Evolutionary conservation across 2,888 invertebrate species (phyloP).

Genomic region (Pocota personata): DNA sequence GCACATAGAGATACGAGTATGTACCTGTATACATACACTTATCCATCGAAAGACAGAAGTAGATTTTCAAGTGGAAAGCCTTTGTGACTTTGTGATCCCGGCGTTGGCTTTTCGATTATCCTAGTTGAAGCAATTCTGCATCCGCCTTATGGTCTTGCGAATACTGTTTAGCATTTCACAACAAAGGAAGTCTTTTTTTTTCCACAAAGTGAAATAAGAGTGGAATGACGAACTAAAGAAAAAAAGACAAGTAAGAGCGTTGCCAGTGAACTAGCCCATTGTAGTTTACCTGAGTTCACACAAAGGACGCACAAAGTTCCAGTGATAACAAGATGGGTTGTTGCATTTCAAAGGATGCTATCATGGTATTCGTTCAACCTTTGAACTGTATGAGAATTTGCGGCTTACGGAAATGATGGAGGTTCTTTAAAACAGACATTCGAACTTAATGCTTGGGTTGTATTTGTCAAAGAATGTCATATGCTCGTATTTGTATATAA

Average conservation of each 20-base stretch:
- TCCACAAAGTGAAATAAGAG: slow-evolving; percentile 35
- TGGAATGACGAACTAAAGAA: slow-evolving; percentile 39
- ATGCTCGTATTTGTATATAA: not conserved
- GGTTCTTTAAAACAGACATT: not conserved
- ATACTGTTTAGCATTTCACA: slow-evolving; percentile 37
- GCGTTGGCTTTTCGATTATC: slow-evolving; percentile 71
- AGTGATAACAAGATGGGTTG: slow-evolving; percentile 44
- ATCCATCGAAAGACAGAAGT: slow-evolving; percentile 28
- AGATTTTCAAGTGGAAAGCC: slow-evolving; percentile 63
- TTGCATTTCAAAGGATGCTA: slow-evolving; percentile 27
- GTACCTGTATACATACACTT: not conserved
- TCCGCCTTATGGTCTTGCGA: slow-evolving; percentile 58
- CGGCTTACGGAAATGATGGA: not conserved
- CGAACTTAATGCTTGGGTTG: not conserved
- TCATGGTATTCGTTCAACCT: not conserved
- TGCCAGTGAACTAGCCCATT: slow-evolving; percentile 59
- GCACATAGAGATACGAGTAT: not conserved
- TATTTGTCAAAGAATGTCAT: not conserved
- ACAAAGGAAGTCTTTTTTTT: slow-evolving; percentile 30
- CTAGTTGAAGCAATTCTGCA: slow-evolving; percentile 62
- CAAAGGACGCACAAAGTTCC: slow-evolving; percentile 51
- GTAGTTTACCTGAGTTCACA: slow-evolving; percentile 48
- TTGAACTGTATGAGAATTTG: not conserved
- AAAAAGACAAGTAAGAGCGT: slow-evolving; percentile 34
- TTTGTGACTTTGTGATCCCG: slow-evolving; percentile 64